A percentile compares a stretch with the other conserved stretches of the same genome.
phyloP scores from a whole-genome alignment of 2,113 vertebrate genomes.

The Vanacampus margaritifer region DNA sequence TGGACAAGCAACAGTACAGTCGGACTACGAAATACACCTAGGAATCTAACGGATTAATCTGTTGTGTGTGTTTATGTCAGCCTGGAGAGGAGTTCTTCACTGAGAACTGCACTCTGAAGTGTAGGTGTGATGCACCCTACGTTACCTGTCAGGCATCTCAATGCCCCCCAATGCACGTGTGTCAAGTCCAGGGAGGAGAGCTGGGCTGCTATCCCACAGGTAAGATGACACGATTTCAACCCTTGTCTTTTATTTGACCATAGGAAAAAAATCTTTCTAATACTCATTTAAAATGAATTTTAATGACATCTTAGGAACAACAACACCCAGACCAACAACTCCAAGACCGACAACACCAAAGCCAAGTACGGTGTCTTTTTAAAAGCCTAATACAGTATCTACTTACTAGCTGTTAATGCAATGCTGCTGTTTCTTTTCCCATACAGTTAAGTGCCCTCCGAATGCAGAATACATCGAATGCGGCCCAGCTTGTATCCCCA shows the following conservation, averaged over 20 bases:
- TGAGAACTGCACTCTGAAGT: conserved; percentile 59
- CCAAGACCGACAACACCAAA: conserved; percentile 17
- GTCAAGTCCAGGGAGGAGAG: conserved; percentile 62
- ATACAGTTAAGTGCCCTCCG: conserved; percentile 57
- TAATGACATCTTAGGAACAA: background rate
- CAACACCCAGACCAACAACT: background rate
- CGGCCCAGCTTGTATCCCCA: conserved; percentile 66
- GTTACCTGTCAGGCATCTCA: conserved; percentile 49
- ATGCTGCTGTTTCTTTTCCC: background rate
- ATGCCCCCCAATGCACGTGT: conserved; percentile 67
- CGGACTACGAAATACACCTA: background rate
- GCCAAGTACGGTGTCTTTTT: conserved; percentile 23
- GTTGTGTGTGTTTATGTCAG: conserved; percentile 39
- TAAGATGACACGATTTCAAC: conserved; percentile 31
- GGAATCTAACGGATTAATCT: background rate
- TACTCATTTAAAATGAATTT: background rate
- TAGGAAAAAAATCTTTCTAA: background rate
- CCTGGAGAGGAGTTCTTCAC: conserved; percentile 68
- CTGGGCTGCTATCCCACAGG: conserved; percentile 72
- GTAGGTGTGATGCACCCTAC: conserved; percentile 54
- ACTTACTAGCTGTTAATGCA: background rate
- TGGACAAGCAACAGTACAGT: background rate
- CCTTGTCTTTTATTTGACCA: background rate
- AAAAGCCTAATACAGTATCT: background rate
- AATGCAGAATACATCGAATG: conserved; percentile 69